Evolutionary conservation across 2,888 invertebrate species (phyloP).

Genomic region (Drosophila sordidula): DNA sequence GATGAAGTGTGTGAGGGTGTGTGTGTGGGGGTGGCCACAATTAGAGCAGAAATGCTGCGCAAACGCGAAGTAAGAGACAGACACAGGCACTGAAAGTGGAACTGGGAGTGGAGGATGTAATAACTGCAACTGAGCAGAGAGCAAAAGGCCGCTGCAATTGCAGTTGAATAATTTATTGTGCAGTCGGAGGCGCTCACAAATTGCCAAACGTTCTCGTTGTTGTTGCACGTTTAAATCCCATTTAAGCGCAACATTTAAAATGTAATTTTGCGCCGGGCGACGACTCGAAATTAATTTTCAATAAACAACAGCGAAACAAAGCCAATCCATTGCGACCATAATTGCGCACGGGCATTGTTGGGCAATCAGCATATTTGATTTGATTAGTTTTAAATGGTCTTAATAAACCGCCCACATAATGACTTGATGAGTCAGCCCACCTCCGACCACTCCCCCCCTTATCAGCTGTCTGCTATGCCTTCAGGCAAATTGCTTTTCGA

Average conservation of each 20-base stretch:
- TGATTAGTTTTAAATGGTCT: slow-evolving; percentile 78
- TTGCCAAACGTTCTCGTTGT: slow-evolving; percentile 20
- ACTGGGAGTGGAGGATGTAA: slow-evolving; percentile 10
- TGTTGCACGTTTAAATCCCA: slow-evolving; percentile 58
- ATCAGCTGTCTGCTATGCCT: slow-evolving; percentile 16
- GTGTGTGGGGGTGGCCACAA: slow-evolving; percentile 56
- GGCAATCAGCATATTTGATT: slow-evolving; percentile 74
- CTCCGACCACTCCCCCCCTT: not conserved
- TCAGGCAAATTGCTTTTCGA: slow-evolving; percentile 59
- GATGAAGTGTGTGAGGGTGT: slow-evolving; percentile 11
- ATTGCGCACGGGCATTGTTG: slow-evolving; percentile 32
- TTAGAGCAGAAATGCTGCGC: slow-evolving; percentile 78
- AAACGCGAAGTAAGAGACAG: slow-evolving; percentile 50
- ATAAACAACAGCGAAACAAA: slow-evolving; percentile 50
- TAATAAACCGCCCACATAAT: slow-evolving; percentile 64
- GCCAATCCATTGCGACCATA: slow-evolving; percentile 7
- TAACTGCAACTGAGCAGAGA: slow-evolving; percentile 24
- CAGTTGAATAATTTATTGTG: slow-evolving; percentile 66
- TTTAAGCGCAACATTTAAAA: slow-evolving; percentile 74
- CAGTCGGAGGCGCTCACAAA: slow-evolving; percentile 4
- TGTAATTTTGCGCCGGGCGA: slow-evolving; percentile 66
- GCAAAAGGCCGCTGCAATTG: slow-evolving; percentile 54
- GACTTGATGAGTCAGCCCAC: slow-evolving; percentile 53
- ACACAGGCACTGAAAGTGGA: not conserved
- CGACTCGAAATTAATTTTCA: slow-evolving; percentile 75